Percentiles rank a stretch among this genome's conserved stretches.
phyloP scores from a whole-genome alignment of 1,140 invertebrate species.

The Drosophila bipectinata region DNA sequence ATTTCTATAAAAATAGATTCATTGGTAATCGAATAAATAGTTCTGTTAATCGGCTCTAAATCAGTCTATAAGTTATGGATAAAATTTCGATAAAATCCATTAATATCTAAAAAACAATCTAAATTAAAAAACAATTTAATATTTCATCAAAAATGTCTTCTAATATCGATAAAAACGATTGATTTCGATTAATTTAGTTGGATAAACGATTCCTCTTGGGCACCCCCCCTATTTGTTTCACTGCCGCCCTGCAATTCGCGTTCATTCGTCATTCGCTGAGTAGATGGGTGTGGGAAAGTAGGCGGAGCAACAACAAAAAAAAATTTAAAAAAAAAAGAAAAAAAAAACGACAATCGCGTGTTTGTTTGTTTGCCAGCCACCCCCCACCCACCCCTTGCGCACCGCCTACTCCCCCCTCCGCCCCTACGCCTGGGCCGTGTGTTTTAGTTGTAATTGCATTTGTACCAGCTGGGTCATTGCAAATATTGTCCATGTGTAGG shows the following conservation, averaged over 20 bases:
- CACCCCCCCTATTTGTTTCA: background rate
- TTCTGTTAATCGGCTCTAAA: too few relatives aligned
- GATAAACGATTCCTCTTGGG: slow-evolving; percentile 11
- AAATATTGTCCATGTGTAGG: slow-evolving; percentile 30
- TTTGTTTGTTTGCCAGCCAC: slow-evolving; percentile 25
- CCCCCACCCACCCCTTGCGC: background rate
- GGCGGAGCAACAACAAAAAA: slow-evolving; percentile 36
- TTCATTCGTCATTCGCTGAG: slow-evolving; percentile 49
- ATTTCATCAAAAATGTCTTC: too few relatives aligned
- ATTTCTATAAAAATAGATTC: too few relatives aligned
- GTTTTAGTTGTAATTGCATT: slow-evolving; percentile 79
- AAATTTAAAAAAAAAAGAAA: slow-evolving; percentile 12
- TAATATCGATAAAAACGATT: background rate
- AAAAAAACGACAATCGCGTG: slow-evolving; percentile 21
- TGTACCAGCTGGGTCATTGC: slow-evolving; percentile 51
- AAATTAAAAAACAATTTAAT: too few relatives aligned
- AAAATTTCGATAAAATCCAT: too few relatives aligned
- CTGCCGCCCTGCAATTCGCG: background rate
- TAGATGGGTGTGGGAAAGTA: slow-evolving; percentile 65
- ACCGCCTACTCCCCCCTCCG: background rate
- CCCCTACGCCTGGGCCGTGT: slow-evolving; percentile 18
- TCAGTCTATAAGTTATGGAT: too few relatives aligned
- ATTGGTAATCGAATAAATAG: too few relatives aligned
- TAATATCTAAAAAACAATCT: too few relatives aligned
- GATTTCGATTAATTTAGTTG: slow-evolving; percentile 1